Evolutionary conservation across 2,797 vertebrate species (phyloP).

Genomic region (Eupleurogrammus muticus): DNA sequence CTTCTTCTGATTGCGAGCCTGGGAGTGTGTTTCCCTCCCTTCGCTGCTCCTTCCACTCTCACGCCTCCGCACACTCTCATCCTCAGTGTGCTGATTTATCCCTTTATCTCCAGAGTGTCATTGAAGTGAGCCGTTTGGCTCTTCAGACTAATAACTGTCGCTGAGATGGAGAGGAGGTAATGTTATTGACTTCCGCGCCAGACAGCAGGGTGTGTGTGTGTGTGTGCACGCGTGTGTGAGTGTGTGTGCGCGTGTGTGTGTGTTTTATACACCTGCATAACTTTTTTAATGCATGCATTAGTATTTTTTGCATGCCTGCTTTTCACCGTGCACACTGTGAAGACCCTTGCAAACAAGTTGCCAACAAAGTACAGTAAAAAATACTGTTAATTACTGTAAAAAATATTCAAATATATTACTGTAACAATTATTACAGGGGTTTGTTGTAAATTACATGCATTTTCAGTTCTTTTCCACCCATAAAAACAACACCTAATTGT

Average conservation of each 20-base stretch:
- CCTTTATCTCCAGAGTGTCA: slow-evolving; percentile 75
- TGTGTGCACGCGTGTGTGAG: slow-evolving; percentile 2
- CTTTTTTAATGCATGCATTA: not conserved
- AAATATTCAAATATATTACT: too few species aligned
- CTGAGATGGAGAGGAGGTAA: slow-evolving; percentile 65
- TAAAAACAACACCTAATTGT: too few species aligned
- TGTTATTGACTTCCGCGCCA: slow-evolving; percentile 72
- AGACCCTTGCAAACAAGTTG: too few species aligned
- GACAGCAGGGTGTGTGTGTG: slow-evolving; percentile 18
- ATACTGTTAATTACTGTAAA: too few species aligned
- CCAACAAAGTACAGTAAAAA: too few species aligned
- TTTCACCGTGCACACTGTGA: too few species aligned
- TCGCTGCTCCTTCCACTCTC: slow-evolving; percentile 31
- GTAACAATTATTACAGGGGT: too few species aligned
- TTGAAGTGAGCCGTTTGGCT: slow-evolving; percentile 68
- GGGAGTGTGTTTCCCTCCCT: slow-evolving; percentile 28
- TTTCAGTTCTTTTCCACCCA: too few species aligned
- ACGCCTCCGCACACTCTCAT: slow-evolving; percentile 37
- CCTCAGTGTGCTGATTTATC: slow-evolving; percentile 69
- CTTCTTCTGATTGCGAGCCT: slow-evolving; percentile 8
- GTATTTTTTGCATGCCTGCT: not conserved
- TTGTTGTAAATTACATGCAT: too few species aligned
- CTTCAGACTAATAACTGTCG: slow-evolving; percentile 74
- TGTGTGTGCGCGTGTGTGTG: not conserved
- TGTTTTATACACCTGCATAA: not conserved